phyloP scores from a whole-genome alignment of 2,888 invertebrate genomes.

The Orthosia gothica region DNA sequence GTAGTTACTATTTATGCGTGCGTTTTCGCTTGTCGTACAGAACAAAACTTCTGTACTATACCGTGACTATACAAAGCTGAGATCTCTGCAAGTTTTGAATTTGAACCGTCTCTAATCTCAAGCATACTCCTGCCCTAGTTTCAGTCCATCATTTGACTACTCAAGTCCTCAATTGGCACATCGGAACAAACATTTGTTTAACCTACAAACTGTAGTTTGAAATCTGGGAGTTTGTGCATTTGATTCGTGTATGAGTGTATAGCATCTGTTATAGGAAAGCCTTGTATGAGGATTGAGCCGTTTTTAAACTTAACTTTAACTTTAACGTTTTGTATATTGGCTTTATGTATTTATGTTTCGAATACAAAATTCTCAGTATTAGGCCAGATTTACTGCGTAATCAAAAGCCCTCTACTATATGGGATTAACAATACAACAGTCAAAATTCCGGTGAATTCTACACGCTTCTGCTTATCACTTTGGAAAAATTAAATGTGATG shows the following conservation, averaged over 20 bases:
- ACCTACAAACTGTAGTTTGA: slow-evolving; percentile 30
- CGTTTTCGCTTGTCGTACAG: too few species aligned
- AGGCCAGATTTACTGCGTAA: not conserved
- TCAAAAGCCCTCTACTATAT: too few species aligned
- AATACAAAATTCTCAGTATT: not conserved
- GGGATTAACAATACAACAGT: too few species aligned
- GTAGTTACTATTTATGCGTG: not conserved
- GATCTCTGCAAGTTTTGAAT: slow-evolving; percentile 33
- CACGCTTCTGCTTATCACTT: too few species aligned
- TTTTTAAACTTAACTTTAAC: not conserved
- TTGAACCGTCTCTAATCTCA: slow-evolving; percentile 32
- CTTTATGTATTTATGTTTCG: not conserved
- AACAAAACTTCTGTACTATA: not conserved
- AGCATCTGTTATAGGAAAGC: not conserved
- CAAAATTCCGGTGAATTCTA: too few species aligned
- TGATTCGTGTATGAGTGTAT: slow-evolving; percentile 12
- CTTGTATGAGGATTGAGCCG: not conserved
- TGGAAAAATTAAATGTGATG: too few species aligned
- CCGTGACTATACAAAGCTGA: not conserved
- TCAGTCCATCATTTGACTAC: slow-evolving; percentile 36
- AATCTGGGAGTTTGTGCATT: slow-evolving; percentile 20
- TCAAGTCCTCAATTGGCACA: slow-evolving; percentile 36
- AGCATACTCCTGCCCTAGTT: slow-evolving; percentile 36
- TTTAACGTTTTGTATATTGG: not conserved
- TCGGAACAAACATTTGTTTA: slow-evolving; percentile 42